phyloP scores from a whole-genome alignment of 2,888 invertebrate genomes.

The Schizaphis graminum region DNA sequence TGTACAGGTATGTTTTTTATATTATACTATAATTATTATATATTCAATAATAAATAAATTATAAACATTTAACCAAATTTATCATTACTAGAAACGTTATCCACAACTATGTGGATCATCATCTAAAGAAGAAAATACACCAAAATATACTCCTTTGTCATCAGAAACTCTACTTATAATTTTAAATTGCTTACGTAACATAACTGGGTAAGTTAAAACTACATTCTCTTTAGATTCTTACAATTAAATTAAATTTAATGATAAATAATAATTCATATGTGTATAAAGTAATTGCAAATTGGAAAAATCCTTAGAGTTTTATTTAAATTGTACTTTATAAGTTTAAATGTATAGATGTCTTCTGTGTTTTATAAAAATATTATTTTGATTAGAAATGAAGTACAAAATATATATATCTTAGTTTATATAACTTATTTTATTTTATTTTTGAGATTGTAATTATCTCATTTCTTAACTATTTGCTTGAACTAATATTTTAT shows the following conservation, averaged over 20 bases:
- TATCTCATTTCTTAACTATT: background rate
- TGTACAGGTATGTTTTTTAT: slow-evolving; percentile 74
- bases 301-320: background rate
- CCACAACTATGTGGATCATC: slow-evolving; percentile 83
- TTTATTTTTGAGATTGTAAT: background rate
- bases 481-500: background rate
- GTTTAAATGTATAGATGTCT: too few relatives aligned
- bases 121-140: slow-evolving; percentile 83
- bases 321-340: background rate
- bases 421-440: background rate
- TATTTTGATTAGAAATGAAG: background rate
- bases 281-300: background rate
- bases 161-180: slow-evolving; percentile 93
- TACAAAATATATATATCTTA: background rate
- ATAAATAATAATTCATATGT: background rate
- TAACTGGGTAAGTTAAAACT: slow-evolving; percentile 70
- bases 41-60: background rate
- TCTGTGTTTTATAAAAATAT: background rate
- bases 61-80: background rate
- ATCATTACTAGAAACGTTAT: slow-evolving; percentile 77
- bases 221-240: background rate
- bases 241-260: background rate
- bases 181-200: slow-evolving; percentile 85
- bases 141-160: slow-evolving; percentile 89
- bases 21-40: background rate